phyloP scores from a whole-genome alignment of 1,140 invertebrate genomes.

The Orchesella cincta region DNA sequence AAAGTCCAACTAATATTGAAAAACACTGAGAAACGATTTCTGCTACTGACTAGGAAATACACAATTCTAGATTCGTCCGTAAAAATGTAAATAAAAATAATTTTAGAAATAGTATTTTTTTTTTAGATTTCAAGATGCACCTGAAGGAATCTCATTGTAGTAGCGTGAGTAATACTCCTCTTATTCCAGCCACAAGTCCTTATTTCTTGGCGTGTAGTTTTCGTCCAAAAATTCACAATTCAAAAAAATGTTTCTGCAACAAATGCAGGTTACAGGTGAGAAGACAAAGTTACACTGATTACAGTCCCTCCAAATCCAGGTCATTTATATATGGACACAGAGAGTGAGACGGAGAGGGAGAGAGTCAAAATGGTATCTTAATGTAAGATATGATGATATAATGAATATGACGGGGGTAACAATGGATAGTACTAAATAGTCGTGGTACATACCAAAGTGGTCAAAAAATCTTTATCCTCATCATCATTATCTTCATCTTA shows the following conservation, averaged over 20 bases:
- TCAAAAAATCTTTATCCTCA: not conserved
- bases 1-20: too few species aligned
- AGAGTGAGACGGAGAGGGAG: not conserved
- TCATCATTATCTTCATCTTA: not conserved
- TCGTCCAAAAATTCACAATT: conserved; percentile 11
- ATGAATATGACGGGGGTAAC: too few species aligned
- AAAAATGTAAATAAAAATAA: not conserved
- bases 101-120: conserved; percentile 2
- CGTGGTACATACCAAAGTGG: not conserved
- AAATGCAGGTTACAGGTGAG: conserved; percentile 4
- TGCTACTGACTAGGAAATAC: too few species aligned
- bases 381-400: too few species aligned
- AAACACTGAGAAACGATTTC: too few species aligned
- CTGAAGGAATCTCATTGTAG: conserved; percentile 10
- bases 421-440: too few species aligned
- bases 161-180: not conserved
- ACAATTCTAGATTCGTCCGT: too few species aligned
- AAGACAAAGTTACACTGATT: conserved; percentile 26
- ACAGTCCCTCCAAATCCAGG: conserved; percentile 22
- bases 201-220: too few species aligned
- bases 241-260: not conserved
- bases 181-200: conserved; percentile 2
- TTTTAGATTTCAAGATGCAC: too few species aligned
- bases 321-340: conserved; percentile 19
- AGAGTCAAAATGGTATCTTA: too few species aligned